Evolutionary conservation across 2,797 vertebrate species (phyloP).

Genomic region (Sebastolobus alascanus): DNA sequence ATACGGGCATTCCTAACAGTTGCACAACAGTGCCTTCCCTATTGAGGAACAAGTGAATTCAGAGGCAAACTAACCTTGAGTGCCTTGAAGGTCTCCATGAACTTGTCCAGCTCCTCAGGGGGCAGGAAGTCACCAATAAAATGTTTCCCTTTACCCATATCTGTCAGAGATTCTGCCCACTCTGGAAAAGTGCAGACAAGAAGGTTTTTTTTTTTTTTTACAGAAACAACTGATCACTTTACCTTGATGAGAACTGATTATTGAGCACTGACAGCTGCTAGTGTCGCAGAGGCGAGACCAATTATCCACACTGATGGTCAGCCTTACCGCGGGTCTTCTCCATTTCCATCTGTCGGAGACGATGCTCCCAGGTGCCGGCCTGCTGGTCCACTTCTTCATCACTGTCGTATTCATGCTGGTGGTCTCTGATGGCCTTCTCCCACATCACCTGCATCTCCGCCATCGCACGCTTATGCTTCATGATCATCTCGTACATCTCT

Average conservation of each 20-base stretch:
- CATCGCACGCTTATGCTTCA: constrained; percentile 98
- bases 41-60: not conserved
- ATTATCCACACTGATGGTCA: not conserved
- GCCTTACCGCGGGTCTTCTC: constrained; percentile 94
- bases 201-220: not conserved
- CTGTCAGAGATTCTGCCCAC: constrained; percentile 98
- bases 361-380: constrained; percentile 97
- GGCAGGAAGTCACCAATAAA: constrained; percentile 99
- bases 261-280: not conserved
- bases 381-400: constrained; percentile 94
- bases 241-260: not conserved
- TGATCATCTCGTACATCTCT: constrained; percentile 99
- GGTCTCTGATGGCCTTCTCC: constrained; percentile 94
- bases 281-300: not conserved
- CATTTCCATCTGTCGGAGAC: constrained; percentile 97
- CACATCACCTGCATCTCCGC: constrained; percentile 98
- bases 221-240: not conserved
- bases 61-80: constrained; percentile 88
- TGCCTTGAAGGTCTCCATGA: constrained; percentile 99
- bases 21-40: not conserved
- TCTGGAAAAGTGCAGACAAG: constrained; percentile 81
- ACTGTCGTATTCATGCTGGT: constrained; percentile 97
- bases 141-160: constrained; percentile 98
- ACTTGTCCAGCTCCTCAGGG: constrained; percentile 97
- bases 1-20: not conserved